Conservation (phyloP, 2,113 vertebrate species). For the Empidonax traillii region DNA sequence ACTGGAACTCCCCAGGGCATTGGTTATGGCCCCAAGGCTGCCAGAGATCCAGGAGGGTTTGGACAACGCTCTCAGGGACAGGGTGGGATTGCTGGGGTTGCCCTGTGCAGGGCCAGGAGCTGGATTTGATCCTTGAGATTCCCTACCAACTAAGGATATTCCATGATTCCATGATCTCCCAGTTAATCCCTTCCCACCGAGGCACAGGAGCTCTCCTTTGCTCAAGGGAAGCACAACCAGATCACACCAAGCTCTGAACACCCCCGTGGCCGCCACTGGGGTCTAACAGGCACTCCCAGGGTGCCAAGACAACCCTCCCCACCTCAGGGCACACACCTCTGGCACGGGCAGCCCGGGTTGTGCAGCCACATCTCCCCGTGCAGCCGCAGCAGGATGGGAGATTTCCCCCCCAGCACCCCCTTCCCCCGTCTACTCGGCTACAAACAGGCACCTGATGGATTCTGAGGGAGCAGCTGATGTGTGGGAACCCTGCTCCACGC, state of each 20-base stretch:
- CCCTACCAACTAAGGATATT: not conserved
- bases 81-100: not conserved
- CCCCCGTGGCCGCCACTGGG: not conserved
- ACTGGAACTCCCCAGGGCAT: not conserved
- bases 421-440: not conserved
- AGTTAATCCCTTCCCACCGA: not conserved
- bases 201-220: not conserved
- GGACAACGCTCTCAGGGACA: not conserved
- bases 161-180: not conserved
- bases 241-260: not conserved
- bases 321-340: not conserved
- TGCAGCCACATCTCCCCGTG: not conserved
- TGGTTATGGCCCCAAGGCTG: not conserved
- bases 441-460: not conserved
- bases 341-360: not conserved
- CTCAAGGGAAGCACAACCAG: not conserved
- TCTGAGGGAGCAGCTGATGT: not conserved
- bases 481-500: slow-evolving; percentile 1
- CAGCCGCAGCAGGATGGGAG: not conserved
- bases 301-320: not conserved
- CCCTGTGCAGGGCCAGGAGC: accelerated
- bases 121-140: not conserved
- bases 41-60: not conserved
- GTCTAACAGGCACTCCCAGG: not conserved
- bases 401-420: not conserved